Conservation (phyloP, 64 coral and sea anemone species). For the Stylophora pistillata region DNA sequence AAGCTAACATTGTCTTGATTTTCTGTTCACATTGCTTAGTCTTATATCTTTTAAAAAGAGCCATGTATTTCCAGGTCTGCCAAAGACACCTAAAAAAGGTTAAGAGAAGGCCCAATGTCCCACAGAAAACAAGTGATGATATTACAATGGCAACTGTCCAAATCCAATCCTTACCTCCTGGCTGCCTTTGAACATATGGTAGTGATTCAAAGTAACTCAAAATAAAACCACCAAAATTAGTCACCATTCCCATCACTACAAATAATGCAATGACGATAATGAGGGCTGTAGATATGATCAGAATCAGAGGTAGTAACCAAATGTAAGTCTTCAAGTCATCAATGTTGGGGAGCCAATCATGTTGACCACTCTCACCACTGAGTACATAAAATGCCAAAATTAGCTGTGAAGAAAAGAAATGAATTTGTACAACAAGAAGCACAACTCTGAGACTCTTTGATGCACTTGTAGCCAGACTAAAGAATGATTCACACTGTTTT, state of each 20-base stretch:
- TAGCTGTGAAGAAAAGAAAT: slow-evolving; percentile 85
- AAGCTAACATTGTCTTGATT: slow-evolving; percentile 27
- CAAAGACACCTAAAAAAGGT: slow-evolving; percentile 40
- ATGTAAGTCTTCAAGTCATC: slow-evolving; percentile 86
- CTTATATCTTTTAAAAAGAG: slow-evolving; percentile 34
- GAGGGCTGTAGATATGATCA: slow-evolving; percentile 81
- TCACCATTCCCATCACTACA: slow-evolving; percentile 77
- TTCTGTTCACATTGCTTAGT: background rate
- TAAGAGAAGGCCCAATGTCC: slow-evolving; percentile 42
- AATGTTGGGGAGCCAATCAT: slow-evolving; percentile 84
- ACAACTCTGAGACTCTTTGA: slow-evolving; percentile 81
- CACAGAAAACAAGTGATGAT: slow-evolving; percentile 41
- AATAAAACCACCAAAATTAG: slow-evolving; percentile 57
- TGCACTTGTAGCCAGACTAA: slow-evolving; percentile 57
- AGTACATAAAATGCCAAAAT: slow-evolving; percentile 84
- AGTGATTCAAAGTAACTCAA: slow-evolving; percentile 54
- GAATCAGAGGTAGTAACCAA: slow-evolving; percentile 75
- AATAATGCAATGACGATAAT: slow-evolving; percentile 66
- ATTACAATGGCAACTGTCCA: slow-evolving; percentile 19
- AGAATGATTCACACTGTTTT: slow-evolving; percentile 76
- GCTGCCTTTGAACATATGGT: slow-evolving; percentile 36
- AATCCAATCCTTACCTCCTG: slow-evolving; percentile 57
- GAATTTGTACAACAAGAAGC: slow-evolving; percentile 74
- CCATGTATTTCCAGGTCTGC: slow-evolving; percentile 27
- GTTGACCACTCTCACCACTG: slow-evolving; percentile 62